Conservation (phyloP, 2,797 vertebrate species). For the Aotus griseimembra region DNA sequence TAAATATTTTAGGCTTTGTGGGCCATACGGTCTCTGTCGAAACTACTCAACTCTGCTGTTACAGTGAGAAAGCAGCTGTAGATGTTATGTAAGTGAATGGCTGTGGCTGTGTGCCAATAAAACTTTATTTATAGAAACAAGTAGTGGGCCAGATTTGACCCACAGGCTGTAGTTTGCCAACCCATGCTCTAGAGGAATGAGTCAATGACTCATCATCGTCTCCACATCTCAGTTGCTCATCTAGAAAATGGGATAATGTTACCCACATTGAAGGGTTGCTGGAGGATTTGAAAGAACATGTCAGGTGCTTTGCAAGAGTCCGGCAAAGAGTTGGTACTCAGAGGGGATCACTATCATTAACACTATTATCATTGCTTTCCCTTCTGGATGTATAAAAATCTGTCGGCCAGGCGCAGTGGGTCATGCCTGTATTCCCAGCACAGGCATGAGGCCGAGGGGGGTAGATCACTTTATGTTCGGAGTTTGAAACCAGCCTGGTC, state of each 20-base stretch:
- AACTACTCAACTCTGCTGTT: background rate
- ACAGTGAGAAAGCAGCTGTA: background rate
- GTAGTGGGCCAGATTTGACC: background rate
- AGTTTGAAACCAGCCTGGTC: too few relatives aligned
- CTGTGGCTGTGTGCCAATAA: constrained; percentile 1
- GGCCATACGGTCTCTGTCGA: background rate
- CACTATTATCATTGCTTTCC: rapidly evolving
- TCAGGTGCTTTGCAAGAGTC: background rate
- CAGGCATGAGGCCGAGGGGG: too few relatives aligned
- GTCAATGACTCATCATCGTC: background rate
- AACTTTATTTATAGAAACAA: constrained; percentile 66
- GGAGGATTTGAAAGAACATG: background rate
- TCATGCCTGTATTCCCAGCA: too few relatives aligned
- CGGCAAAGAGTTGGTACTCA: background rate
- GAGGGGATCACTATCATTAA: rapidly evolving
- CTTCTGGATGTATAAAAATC: background rate
- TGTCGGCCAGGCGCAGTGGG: background rate
- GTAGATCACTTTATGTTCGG: too few relatives aligned
- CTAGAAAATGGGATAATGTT: background rate
- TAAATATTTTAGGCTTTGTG: constrained; percentile 34
- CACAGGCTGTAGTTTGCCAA: background rate
- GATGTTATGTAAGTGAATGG: background rate
- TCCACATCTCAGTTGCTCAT: background rate
- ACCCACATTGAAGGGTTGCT: background rate
- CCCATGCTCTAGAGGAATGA: background rate